phyloP scores from a whole-genome alignment of 2,113 vertebrate genomes.

The Pseudonaja textilis region DNA sequence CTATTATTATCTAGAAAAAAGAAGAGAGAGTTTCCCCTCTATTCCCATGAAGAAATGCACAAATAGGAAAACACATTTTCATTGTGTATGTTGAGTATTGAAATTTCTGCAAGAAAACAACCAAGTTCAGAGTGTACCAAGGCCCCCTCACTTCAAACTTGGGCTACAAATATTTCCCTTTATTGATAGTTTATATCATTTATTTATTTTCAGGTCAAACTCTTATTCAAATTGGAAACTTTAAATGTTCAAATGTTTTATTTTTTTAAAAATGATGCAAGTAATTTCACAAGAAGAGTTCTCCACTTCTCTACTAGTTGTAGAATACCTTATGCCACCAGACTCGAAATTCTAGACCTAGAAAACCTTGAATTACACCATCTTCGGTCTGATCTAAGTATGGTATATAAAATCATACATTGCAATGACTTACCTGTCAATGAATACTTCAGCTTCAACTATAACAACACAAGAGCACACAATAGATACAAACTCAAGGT shows the following conservation, averaged over 20 bases:
- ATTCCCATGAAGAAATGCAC: background rate
- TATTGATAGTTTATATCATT: background rate
- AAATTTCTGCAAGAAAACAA: too few relatives aligned
- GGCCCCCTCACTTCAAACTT: background rate
- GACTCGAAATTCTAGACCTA: too few relatives aligned
- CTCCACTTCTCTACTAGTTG: too few relatives aligned
- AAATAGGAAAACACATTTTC: background rate
- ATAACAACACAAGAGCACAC: too few relatives aligned
- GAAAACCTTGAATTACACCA: too few relatives aligned
- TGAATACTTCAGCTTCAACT: too few relatives aligned
- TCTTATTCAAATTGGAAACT: background rate
- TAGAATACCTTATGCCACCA: too few relatives aligned
- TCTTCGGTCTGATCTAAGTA: too few relatives aligned
- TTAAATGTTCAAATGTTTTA: background rate
- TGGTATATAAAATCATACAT: too few relatives aligned
- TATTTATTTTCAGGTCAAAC: background rate
- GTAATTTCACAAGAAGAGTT: too few relatives aligned
- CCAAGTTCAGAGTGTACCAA: background rate
- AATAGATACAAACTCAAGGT: too few relatives aligned
- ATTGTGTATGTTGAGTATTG: background rate
- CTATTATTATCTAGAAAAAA: background rate
- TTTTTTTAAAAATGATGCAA: background rate
- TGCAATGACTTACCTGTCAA: too few relatives aligned
- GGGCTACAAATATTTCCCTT: background rate
- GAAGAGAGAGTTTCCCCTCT: background rate